A percentile compares a stretch with the other conserved stretches of the same genome.
Evolutionary conservation across 2,113 vertebrate genomes (phyloP).

Genomic region (Gymnarchus niloticus): DNA sequence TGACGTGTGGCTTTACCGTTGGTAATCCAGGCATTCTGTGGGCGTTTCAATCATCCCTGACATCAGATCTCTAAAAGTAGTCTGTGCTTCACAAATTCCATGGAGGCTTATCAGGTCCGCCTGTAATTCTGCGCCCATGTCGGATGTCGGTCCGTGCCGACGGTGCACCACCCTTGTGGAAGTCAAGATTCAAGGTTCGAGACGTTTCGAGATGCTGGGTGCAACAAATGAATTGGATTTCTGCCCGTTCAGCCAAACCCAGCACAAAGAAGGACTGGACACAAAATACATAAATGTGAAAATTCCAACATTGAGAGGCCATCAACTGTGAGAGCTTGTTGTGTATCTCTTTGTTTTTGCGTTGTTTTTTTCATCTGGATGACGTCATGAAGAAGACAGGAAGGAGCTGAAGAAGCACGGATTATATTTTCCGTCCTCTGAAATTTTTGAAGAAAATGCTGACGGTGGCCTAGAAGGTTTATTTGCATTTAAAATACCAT

Average conservation of each 20-base stretch:
- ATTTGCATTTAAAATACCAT: neutral
- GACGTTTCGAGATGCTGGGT: too few relatives aligned
- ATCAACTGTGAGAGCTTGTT: neutral
- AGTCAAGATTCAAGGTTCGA: neutral
- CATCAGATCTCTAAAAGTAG: too few relatives aligned
- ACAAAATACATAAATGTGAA: too few relatives aligned
- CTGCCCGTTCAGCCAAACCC: too few relatives aligned
- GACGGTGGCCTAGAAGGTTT: neutral
- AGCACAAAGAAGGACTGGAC: too few relatives aligned
- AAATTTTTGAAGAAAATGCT: neutral
- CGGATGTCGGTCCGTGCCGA: neutral
- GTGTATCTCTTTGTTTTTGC: neutral
- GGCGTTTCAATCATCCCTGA: too few relatives aligned
- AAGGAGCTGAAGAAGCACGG: neutral
- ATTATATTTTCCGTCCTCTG: neutral
- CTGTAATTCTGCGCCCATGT: neutral
- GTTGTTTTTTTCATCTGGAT: neutral
- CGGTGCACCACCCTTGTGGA: neutral
- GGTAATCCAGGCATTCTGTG: neutral
- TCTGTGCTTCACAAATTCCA: neutral
- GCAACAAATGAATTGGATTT: too few relatives aligned
- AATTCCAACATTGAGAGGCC: neutral
- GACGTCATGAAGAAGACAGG: neutral
- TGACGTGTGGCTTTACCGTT: neutral
- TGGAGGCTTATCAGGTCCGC: neutral